A percentile compares a stretch with the other conserved stretches of the same genome.
These are phyloP conservation scores for Agonopterix subpropinquella DNA, from an alignment of 2,888 invertebrate species.

Conservation along the genomic window DNA sequence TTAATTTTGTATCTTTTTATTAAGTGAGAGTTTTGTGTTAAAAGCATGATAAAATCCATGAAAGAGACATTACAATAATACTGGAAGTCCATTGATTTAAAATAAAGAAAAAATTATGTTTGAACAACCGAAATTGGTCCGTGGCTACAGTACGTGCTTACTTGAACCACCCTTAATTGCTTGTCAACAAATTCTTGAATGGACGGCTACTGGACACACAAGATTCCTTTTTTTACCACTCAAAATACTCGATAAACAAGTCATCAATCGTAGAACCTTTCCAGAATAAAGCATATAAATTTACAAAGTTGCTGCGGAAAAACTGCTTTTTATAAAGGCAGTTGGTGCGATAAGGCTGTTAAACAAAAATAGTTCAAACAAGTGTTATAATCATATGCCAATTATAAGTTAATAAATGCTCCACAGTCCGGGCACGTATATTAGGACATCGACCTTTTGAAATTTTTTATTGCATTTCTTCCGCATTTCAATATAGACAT, in stretches of 20 bases:
- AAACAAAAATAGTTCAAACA: too few relatives aligned
- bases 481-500: too few relatives aligned
- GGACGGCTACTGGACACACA: conserved; percentile 49
- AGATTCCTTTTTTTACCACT: conserved; percentile 47
- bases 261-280: conserved; percentile 39
- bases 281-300: conserved; percentile 15
- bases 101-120: too few relatives aligned
- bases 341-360: not conserved
- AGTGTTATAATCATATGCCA: too few relatives aligned
- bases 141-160: conserved; percentile 28
- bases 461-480: too few relatives aligned
- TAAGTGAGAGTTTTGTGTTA: not conserved
- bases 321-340: not conserved
- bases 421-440: too few relatives aligned
- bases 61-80: conserved; percentile 4
- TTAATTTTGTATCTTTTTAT: not conserved
- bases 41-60: conserved; percentile 1
- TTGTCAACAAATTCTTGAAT: conserved; percentile 68
- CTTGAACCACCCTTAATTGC: conserved; percentile 53
- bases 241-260: conserved; percentile 56
- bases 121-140: conserved; percentile 15
- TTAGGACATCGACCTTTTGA: too few relatives aligned
- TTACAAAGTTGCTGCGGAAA: not conserved
- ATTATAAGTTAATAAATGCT: too few relatives aligned
- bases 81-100: not conserved